Conservation (phyloP, 2,888 invertebrate genomes). For the Thera britannica region DNA sequence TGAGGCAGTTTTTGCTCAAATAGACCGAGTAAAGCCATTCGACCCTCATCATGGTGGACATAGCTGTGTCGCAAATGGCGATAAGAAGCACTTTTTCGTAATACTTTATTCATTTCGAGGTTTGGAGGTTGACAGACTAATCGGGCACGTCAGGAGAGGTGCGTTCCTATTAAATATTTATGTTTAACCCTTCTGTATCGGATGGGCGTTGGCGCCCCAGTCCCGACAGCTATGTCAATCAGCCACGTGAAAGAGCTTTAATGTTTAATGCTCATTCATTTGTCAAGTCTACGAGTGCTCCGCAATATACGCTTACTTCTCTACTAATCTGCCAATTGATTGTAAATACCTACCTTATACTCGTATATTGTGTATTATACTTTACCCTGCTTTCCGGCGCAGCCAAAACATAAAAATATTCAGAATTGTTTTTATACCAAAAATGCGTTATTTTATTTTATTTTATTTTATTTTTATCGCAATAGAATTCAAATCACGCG, state of each 20-base stretch:
- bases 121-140: conserved; percentile 79
- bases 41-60: conserved; percentile 76
- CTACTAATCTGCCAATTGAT: too few species aligned
- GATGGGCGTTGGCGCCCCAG: conserved; percentile 52
- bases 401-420: not conserved
- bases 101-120: conserved; percentile 82
- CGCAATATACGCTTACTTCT: conserved; percentile 1
- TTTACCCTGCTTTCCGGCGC: not conserved
- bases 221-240: conserved; percentile 78
- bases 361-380: too few species aligned
- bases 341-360: too few species aligned
- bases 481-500: conserved; percentile 48
- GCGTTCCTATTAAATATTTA: conserved; percentile 78
- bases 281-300: conserved; percentile 60
- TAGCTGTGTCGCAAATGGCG: conserved; percentile 61
- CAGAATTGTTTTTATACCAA: not conserved
- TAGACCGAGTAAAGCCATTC: conserved; percentile 39
- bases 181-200: conserved; percentile 78
- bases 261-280: conserved; percentile 82
- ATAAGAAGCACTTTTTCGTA: conserved; percentile 83
- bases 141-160: conserved; percentile 78
- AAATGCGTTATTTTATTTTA: too few species aligned
- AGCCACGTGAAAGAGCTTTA: conserved; percentile 62
- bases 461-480: conserved; percentile 21
- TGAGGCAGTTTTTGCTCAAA: conserved; percentile 41